Conservation (phyloP, 2,113 vertebrate species). For the Scytalopus superciliaris region DNA sequence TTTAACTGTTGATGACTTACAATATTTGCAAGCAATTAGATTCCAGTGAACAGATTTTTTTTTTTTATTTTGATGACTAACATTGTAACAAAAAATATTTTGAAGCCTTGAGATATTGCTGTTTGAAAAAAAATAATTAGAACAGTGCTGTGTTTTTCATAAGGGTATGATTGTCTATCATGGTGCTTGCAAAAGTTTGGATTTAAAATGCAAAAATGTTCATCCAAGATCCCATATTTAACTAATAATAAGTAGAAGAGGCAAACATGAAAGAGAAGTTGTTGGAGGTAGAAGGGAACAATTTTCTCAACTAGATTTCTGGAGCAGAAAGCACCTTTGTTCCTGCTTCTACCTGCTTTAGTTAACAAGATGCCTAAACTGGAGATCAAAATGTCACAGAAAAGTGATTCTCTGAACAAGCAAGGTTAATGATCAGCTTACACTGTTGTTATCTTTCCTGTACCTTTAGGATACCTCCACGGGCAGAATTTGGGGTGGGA, state of each 20-base stretch:
- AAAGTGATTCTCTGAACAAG: neutral
- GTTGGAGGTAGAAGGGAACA: neutral
- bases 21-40: constrained; percentile 1
- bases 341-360: neutral
- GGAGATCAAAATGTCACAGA: neutral
- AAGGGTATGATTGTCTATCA: neutral
- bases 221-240: neutral
- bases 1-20: neutral
- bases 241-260: neutral
- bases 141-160: neutral
- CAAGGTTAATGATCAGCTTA: neutral
- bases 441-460: neutral
- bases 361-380: neutral
- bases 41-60: neutral
- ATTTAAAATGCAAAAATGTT: neutral
- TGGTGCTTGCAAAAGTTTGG: neutral
- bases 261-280: neutral
- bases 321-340: neutral
- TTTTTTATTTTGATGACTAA: neutral
- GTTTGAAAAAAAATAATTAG: constrained; percentile 27
- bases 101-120: neutral
- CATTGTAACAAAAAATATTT: constrained; percentile 15
- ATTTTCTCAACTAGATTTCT: neutral
- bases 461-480: neutral
- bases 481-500: neutral